phyloP scores from a whole-genome alignment of 2,113 vertebrate genomes.

The Crotalus viridis region DNA sequence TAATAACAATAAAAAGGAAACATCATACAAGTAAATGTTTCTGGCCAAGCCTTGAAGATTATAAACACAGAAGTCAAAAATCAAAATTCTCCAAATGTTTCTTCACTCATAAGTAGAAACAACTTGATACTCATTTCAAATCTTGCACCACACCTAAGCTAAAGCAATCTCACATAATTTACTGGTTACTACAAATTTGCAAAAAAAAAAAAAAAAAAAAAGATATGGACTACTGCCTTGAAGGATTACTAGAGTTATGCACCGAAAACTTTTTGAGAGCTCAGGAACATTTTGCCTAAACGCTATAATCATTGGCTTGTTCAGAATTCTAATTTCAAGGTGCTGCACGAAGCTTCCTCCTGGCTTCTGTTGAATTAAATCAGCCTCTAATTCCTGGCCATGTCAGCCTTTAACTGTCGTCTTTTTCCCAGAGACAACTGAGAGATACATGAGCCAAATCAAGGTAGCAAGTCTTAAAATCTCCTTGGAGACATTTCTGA shows the following conservation, averaged over 20 bases:
- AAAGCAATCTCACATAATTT: neutral
- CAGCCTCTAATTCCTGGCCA: neutral
- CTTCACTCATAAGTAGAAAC: neutral
- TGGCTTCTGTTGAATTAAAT: neutral
- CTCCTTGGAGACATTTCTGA: neutral
- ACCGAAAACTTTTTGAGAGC: neutral
- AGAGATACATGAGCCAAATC: neutral
- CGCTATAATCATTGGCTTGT: neutral
- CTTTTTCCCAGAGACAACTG: neutral
- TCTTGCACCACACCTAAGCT: neutral
- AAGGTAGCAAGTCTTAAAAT: neutral
- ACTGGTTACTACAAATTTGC: neutral
- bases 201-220: neutral
- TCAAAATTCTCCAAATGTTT: neutral
- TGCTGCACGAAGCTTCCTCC: neutral
- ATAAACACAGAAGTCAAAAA: neutral
- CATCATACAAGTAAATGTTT: neutral
- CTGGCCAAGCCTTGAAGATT: neutral
- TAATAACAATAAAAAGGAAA: neutral
- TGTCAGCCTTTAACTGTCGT: neutral
- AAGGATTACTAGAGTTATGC: neutral
- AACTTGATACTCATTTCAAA: neutral
- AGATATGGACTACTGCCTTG: neutral
- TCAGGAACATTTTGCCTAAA: neutral
- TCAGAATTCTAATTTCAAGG: conserved; percentile 4